Evolutionary conservation across 1,140 invertebrate species (phyloP).

Genomic region (Drusus annulatus): DNA sequence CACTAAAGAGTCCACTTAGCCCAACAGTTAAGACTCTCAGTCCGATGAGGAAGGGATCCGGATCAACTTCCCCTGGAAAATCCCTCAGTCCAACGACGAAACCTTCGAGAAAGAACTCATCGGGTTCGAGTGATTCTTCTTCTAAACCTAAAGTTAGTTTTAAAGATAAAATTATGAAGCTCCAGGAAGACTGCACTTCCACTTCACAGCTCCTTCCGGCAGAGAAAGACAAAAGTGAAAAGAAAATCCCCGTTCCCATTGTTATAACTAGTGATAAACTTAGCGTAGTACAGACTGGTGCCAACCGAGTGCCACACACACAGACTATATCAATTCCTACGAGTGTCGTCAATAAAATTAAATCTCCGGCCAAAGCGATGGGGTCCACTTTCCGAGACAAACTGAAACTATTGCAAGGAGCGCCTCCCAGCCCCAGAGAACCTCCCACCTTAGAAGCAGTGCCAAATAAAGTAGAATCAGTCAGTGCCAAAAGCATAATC

Average conservation of each 20-base stretch:
- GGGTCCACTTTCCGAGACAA: constrained; percentile 68
- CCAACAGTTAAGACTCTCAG: constrained; percentile 69
- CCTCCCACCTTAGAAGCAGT: constrained; percentile 55
- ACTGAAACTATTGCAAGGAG: constrained; percentile 67
- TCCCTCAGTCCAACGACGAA: constrained; percentile 68
- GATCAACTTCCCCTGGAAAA: constrained; percentile 69
- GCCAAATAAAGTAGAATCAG: constrained; percentile 56
- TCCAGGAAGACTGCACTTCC: constrained; percentile 69
- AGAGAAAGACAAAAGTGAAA: constrained; percentile 48
- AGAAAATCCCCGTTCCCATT: constrained; percentile 43
- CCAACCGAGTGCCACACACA: constrained; percentile 38
- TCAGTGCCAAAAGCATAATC: constrained; percentile 48
- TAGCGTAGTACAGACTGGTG: background rate
- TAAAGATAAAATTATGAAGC: constrained; percentile 70
- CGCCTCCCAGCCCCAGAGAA: constrained; percentile 61
- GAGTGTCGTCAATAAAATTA: constrained; percentile 71
- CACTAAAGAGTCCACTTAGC: constrained; percentile 69
- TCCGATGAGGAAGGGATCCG: constrained; percentile 68
- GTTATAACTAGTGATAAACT: constrained; percentile 60
- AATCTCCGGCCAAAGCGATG: constrained; percentile 69
- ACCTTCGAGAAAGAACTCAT: constrained; percentile 69
- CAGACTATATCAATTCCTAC: constrained; percentile 70
- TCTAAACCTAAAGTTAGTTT: constrained; percentile 70
- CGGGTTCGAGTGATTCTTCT: constrained; percentile 68
- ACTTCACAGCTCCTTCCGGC: constrained; percentile 64